Conservation (phyloP, 2,888 invertebrate genomes). For the Stenichneumon culpator region DNA sequence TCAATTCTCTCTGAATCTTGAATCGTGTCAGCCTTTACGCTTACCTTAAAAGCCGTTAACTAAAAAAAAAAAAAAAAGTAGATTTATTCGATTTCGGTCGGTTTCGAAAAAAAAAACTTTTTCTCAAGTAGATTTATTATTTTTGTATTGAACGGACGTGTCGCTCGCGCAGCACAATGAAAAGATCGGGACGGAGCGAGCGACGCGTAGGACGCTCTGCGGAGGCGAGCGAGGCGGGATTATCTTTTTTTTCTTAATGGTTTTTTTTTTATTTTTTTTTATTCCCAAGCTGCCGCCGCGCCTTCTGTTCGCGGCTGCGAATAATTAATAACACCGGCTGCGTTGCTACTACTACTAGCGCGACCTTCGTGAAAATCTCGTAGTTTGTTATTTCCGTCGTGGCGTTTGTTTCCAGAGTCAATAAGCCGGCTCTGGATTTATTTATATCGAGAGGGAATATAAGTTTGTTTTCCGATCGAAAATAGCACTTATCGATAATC, state of each 20-base stretch:
- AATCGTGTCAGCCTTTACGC: no score
- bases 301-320: conserved; percentile 11
- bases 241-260: conserved; percentile 8
- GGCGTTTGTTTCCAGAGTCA: neutral
- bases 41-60: no score
- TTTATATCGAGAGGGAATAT: neutral
- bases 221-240: conserved; percentile 17
- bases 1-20: no score
- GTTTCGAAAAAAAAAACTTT: no score
- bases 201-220: conserved; percentile 21
- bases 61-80: no score
- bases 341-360: neutral
- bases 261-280: conserved; percentile 42
- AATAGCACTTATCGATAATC: neutral
- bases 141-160: no score
- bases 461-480: neutral
- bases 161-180: neutral
- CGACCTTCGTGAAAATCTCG: neutral
- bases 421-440: neutral
- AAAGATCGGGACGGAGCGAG: neutral
- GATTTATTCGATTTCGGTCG: no score
- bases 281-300: conserved; percentile 37
- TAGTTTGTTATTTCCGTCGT: conserved; percentile 1
- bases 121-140: no score
- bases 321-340: conserved; percentile 40